These are phyloP conservation scores for Psammodynastes pulverulentus DNA, from an alignment of 2,113 vertebrate genomes.

Conservation along the genomic window DNA sequence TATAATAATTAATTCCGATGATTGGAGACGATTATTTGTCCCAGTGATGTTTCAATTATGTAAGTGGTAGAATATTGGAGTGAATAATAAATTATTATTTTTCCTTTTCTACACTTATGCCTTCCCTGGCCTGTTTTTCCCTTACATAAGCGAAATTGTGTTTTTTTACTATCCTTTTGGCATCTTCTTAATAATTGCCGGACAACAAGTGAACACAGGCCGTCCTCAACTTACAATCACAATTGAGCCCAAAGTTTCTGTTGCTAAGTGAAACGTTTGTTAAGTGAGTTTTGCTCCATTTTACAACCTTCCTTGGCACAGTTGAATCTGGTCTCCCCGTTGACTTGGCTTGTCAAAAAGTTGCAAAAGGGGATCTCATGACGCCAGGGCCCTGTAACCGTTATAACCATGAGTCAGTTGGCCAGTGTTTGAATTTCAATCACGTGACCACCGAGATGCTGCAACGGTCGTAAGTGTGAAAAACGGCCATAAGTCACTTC, in stretches of 20 bases:
- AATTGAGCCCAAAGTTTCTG: not conserved
- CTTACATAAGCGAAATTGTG: not conserved
- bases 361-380: not conserved
- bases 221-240: not conserved
- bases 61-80: not conserved
- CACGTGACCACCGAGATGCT: not conserved
- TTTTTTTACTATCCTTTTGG: not conserved
- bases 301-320: not conserved
- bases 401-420: not conserved
- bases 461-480: not conserved
- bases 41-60: not conserved
- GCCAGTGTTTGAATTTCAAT: not conserved
- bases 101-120: not conserved
- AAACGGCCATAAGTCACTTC: not conserved
- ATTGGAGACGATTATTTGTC: not conserved
- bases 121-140: not conserved
- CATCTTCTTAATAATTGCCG: not conserved
- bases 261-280: not conserved
- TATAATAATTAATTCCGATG: not conserved
- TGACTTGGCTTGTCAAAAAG: not conserved
- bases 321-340: not conserved
- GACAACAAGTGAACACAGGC: not conserved
- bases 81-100: not conserved
- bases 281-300: not conserved
- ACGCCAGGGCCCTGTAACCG: not conserved